phyloP scores from a whole-genome alignment of 2,797 vertebrate species.

The Chloroceryle amazona region DNA sequence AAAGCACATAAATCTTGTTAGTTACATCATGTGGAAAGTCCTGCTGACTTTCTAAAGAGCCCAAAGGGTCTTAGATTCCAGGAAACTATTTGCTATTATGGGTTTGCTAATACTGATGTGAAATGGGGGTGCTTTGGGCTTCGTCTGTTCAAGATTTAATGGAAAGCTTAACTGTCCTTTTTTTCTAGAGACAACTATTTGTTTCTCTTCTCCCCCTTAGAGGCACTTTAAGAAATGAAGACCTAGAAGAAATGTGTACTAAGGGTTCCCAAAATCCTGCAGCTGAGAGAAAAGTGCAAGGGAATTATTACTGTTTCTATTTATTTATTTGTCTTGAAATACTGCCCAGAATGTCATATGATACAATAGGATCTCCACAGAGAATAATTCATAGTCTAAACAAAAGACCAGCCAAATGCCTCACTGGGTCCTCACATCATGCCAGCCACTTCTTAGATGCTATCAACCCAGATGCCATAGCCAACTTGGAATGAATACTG shows the following conservation, averaged over 20 bases:
- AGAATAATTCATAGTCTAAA: neutral
- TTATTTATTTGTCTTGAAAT: constrained; percentile 43
- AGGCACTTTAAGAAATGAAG: neutral
- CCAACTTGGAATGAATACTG: neutral
- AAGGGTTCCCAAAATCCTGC: constrained; percentile 4
- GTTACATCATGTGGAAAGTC: constrained; percentile 7
- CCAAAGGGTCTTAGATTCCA: constrained; percentile 13
- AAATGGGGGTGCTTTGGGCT: neutral
- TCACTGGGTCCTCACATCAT: neutral
- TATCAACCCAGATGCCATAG: neutral
- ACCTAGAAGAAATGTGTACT: neutral
- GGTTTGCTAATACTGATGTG: neutral
- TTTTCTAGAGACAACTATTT: neutral
- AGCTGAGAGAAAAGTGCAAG: constrained; percentile 7
- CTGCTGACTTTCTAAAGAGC: constrained; percentile 14
- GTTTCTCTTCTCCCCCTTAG: neutral
- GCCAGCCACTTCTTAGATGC: neutral
- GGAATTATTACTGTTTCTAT: neutral
- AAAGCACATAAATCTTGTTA: neutral
- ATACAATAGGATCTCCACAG: neutral
- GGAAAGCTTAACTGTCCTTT: neutral
- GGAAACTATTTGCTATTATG: constrained; percentile 6
- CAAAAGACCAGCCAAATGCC: neutral
- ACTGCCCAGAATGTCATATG: neutral
- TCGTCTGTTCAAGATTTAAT: neutral